Percentiles rank a stretch among this genome's conserved stretches.
phyloP scores from a whole-genome alignment of 2,888 invertebrate species.

The Cepaea hortensis region DNA sequence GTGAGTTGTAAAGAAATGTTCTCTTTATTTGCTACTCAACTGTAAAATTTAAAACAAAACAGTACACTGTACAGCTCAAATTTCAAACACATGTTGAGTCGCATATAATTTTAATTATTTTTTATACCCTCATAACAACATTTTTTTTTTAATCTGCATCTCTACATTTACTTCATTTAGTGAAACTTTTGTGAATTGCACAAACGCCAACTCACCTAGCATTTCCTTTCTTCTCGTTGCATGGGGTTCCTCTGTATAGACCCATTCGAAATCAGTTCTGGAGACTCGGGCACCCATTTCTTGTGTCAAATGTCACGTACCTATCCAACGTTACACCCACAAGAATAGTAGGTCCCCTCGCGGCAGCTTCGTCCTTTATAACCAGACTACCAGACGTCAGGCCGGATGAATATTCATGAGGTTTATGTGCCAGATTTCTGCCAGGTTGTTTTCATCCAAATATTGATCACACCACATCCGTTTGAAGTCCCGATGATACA shows the following conservation, averaged over 20 bases:
- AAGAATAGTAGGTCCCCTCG: too few species aligned
- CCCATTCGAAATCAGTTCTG: slow-evolving; percentile 97
- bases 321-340: not conserved
- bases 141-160: too few species aligned
- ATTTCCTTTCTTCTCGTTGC: slow-evolving; percentile 94
- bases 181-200: too few species aligned
- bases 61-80: too few species aligned
- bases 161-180: too few species aligned
- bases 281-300: slow-evolving; percentile 95
- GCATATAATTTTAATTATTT: too few species aligned
- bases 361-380: not conserved
- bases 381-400: not conserved
- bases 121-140: too few species aligned
- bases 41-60: too few species aligned
- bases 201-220: slow-evolving; percentile 82
- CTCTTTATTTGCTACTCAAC: too few species aligned
- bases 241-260: slow-evolving; percentile 97
- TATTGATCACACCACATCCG: not conserved
- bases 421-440: slow-evolving; percentile 31
- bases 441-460: not conserved
- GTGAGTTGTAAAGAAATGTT: too few species aligned
- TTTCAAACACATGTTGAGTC: too few species aligned
- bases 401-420: slow-evolving; percentile 53
- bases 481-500: too few species aligned
- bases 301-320: not conserved